Evolutionary conservation across 92 coral and sea anemone genomes (phyloP).

Genomic region (Plumapathes pennacea): DNA sequence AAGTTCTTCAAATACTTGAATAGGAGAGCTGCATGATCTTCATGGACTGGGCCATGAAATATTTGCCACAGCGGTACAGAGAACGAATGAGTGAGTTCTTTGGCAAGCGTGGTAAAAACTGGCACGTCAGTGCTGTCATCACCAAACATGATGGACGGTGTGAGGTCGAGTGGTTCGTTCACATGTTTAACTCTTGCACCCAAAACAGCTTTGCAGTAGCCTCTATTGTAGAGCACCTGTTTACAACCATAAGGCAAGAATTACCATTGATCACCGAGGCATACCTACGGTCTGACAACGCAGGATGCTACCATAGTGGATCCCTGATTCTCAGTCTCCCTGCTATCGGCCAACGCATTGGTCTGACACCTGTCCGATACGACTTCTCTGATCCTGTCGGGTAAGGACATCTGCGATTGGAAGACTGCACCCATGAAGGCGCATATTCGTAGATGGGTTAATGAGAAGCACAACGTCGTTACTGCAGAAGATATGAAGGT

Average conservation of each 20-base stretch:
- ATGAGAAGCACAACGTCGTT: conserved; percentile 15
- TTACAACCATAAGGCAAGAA: conserved; percentile 12
- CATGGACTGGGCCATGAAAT: conserved; percentile 56
- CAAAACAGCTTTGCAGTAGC: conserved; percentile 46
- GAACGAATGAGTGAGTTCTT: conserved; percentile 48
- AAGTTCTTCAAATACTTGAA: conserved; percentile 10
- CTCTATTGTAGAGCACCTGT: conserved; percentile 33
- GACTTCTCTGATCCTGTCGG: conserved; percentile 44
- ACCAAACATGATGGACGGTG: conserved; percentile 17
- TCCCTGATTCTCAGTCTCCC: conserved; percentile 11
- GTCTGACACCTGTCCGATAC: conserved; percentile 5
- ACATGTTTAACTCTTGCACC: conserved; percentile 23
- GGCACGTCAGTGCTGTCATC: conserved; percentile 47
- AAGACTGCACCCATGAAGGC: conserved; percentile 36
- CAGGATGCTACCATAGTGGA: conserved; percentile 31
- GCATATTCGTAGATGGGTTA: conserved; percentile 12
- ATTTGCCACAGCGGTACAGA: conserved; percentile 24
- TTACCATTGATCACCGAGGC: conserved; percentile 47
- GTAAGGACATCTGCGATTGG: conserved; percentile 29
- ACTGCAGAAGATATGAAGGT: conserved; percentile 8
- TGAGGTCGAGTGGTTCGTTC: conserved; percentile 39
- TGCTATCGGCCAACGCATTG: conserved; percentile 5
- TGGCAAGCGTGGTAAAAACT: conserved; percentile 44
- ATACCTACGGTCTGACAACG: conserved; percentile 40
- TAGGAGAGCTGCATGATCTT: conserved; percentile 29